A percentile compares a stretch with the other conserved stretches of the same genome.
phyloP scores from a whole-genome alignment of 2,888 invertebrate genomes.

The Marronus borbonicus region DNA sequence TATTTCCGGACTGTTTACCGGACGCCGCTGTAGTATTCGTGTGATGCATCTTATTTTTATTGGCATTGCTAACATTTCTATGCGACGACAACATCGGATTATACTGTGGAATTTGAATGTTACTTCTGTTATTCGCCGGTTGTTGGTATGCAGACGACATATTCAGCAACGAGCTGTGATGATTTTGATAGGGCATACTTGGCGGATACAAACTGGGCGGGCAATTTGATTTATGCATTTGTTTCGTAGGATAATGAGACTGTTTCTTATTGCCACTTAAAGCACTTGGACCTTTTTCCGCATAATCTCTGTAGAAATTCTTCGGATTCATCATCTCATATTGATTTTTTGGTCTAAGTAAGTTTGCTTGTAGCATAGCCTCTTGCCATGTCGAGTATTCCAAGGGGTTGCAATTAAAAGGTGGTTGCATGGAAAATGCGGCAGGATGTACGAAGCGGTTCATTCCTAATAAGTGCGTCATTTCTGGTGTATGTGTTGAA shows the following conservation, averaged over 20 bases:
- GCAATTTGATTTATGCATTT: constrained; percentile 37
- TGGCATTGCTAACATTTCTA: constrained; percentile 63
- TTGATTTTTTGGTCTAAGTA: constrained; percentile 63
- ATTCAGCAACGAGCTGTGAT: constrained; percentile 59
- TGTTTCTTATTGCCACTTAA: constrained; percentile 15
- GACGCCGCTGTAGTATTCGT: constrained; percentile 31
- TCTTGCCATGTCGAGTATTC: constrained; percentile 82
- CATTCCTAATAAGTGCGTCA: constrained; percentile 72
- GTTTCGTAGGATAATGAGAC: constrained; percentile 30
- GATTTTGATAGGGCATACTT: constrained; percentile 45
- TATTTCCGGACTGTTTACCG: constrained; percentile 57
- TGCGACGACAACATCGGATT: constrained; percentile 65
- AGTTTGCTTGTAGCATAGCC: constrained; percentile 72
- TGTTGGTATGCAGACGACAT: constrained; percentile 60
- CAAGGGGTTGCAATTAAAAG: constrained; percentile 73
- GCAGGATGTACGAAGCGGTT: constrained; percentile 65
- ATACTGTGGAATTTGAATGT: constrained; percentile 64
- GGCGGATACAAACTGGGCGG: constrained; percentile 38
- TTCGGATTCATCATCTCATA: constrained; percentile 61
- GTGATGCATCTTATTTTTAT: constrained; percentile 66
- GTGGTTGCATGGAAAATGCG: constrained; percentile 56
- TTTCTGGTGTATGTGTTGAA: constrained; percentile 65
- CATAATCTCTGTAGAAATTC: constrained; percentile 56
- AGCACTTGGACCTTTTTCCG: constrained; percentile 52
- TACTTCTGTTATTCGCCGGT: constrained; percentile 57